Evolutionary conservation across 2,888 invertebrate genomes (phyloP), one percentile per base, ranked within the genome.

Genomic region (Aphodius sticticus): DNA sequence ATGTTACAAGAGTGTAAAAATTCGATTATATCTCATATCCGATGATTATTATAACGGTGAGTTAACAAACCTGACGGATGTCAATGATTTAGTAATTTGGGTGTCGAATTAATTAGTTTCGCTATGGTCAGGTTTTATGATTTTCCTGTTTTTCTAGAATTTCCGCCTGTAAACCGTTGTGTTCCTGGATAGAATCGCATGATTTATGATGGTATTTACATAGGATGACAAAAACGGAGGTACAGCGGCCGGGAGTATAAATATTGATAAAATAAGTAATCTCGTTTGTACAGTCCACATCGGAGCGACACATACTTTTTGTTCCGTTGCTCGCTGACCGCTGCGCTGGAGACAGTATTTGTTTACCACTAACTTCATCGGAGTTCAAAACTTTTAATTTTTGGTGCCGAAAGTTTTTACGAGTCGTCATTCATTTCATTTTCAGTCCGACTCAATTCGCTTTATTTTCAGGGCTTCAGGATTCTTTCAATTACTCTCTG

Each of bases 201-300:
- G 53, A 53, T 53, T 53, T 53, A 53, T 53, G 53, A 53, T 5
- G 6, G 26, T 26, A 26, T 26, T 26, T 26, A 26, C 26, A 26
- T 26, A 26, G 26, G 26, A 26, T 26, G 26, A 12, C 53, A 53
- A 53, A 53, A 53, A 12, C 53, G 53, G 53, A 53, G 53, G 53
- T 53, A 53, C 53, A 7, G 3, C 12, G 53, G 53, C 53, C 53
- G 53, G 53, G 53, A 53, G 53, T 9, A 53, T 53, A 53, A 53
- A 53, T 53, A 53, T 53, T 53, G 53, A 53, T 53, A 53, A 53
- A 53, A 53, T 53, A 53, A 53, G 53, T 53, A 53, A 53, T 53
- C 53, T 7, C 12, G 53, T 53, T 53, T 53, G 53, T 7, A 12
- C 53, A 53, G 53, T 53, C 53, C 2, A 53, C 53, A 12, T 53